Percentiles rank a stretch among this genome's conserved stretches.
Conservation (phyloP, 2,797 vertebrate genomes). For the Pipistrellus pipistrellus region DNA sequence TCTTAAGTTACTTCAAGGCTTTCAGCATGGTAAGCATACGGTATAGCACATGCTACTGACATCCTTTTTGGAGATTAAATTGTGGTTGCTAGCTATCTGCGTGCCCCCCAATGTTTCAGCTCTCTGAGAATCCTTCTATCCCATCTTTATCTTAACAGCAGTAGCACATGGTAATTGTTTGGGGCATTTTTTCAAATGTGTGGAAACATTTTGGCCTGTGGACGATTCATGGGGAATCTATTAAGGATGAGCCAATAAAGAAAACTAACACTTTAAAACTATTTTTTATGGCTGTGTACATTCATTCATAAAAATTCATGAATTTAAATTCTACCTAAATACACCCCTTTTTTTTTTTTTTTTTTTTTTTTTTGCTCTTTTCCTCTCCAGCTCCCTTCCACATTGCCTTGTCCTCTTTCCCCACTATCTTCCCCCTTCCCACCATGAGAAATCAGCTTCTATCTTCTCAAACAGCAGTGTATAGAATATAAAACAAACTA, state of each 20-base stretch:
- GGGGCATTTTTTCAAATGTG: neutral
- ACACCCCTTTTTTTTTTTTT: neutral
- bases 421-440: neutral
- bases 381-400: neutral
- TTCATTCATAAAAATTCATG: conserved; percentile 5
- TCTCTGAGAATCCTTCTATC: neutral
- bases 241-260: neutral
- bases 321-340: conserved; percentile 25
- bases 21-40: neutral
- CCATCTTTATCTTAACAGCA: neutral
- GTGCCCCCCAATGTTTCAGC: neutral
- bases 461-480: neutral
- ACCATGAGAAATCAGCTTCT: neutral
- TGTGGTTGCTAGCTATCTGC: neutral
- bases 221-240: neutral
- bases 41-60: neutral
- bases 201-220: neutral
- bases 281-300: neutral
- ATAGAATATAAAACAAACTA: neutral
- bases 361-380: neutral
- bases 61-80: neutral
- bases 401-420: neutral
- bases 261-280: conserved; percentile 33
- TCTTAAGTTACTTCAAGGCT: neutral
- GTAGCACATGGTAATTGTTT: neutral